A percentile compares a stretch with the other conserved stretches of the same genome.
phyloP scores from a whole-genome alignment of 2,113 vertebrate genomes.

The Etheostoma spectabile region DNA sequence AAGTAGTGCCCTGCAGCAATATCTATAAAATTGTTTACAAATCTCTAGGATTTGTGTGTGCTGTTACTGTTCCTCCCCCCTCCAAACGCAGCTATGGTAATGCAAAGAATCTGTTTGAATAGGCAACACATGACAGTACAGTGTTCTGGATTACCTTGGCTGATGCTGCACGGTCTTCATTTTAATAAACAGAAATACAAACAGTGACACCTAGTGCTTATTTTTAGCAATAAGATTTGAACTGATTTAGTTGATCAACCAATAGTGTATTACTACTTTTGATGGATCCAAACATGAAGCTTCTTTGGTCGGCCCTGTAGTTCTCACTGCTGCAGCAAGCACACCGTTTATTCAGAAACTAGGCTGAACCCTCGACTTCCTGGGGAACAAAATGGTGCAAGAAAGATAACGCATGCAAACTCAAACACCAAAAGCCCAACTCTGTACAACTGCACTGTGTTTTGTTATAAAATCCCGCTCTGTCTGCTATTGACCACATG shows the following conservation, averaged over 20 bases:
- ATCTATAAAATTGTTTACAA: background rate
- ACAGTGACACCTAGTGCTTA: slow-evolving; percentile 51
- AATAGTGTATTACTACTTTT: slow-evolving; percentile 1
- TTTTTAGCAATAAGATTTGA: slow-evolving; percentile 9
- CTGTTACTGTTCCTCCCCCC: background rate
- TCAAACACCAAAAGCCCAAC: slow-evolving; percentile 12
- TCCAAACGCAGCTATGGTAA: background rate
- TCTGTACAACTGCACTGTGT: background rate
- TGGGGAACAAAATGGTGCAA: background rate
- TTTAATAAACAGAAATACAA: background rate
- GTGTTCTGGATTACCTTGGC: background rate
- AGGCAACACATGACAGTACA: background rate
- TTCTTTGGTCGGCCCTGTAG: slow-evolving; percentile 61
- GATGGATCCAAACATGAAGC: slow-evolving; percentile 22
- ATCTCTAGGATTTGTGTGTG: background rate
- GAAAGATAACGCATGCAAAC: slow-evolving; percentile 23
- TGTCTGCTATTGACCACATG: slow-evolving; percentile 5
- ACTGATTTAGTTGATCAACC: background rate
- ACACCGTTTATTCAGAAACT: slow-evolving; percentile 10
- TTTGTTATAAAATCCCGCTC: slow-evolving; percentile 7
- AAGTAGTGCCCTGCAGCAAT: slow-evolving; percentile 8
- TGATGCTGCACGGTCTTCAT: slow-evolving; percentile 9
- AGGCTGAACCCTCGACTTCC: background rate
- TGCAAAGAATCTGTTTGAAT: background rate
- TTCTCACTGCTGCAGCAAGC: slow-evolving; percentile 1